phyloP scores from a whole-genome alignment of 1,140 invertebrate genomes.

The Copidosoma floridanum region DNA sequence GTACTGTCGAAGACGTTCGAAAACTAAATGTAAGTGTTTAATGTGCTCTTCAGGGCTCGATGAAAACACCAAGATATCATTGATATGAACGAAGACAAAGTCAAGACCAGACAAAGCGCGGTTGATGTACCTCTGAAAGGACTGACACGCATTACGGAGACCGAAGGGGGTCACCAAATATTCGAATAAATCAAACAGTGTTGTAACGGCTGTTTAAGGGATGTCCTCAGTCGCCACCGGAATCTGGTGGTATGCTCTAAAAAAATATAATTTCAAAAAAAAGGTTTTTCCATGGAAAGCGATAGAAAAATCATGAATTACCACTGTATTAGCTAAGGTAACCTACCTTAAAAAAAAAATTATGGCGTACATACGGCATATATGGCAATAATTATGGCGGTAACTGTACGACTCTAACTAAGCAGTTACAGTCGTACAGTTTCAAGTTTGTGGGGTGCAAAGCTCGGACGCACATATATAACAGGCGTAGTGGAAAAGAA shows the following conservation, averaged over 20 bases:
- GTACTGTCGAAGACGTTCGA: not conserved
- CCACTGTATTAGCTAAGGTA: too few relatives aligned
- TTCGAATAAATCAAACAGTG: not conserved
- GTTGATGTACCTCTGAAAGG: not conserved
- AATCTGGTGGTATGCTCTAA: not conserved
- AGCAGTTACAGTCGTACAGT: too few relatives aligned
- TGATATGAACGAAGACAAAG: not conserved
- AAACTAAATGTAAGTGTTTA: slow-evolving; percentile 3
- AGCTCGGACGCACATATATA: too few relatives aligned
- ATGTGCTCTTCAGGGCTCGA: not conserved
- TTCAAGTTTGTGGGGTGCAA: too few relatives aligned
- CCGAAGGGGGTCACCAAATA: not conserved
- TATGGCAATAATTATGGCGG: too few relatives aligned
- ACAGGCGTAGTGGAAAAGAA: too few relatives aligned
- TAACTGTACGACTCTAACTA: too few relatives aligned
- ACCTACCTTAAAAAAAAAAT: too few relatives aligned
- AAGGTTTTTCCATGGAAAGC: too few relatives aligned
- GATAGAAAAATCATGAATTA: too few relatives aligned
- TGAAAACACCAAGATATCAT: slow-evolving; percentile 4
- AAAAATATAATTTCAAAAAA: too few relatives aligned
- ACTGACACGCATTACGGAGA: not conserved
- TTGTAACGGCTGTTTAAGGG: not conserved
- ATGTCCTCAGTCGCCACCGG: not conserved
- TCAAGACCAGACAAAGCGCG: not conserved
- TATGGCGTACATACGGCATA: too few relatives aligned